phyloP scores from a whole-genome alignment of 2,797 vertebrate genomes.

The Ceryle rudis region DNA sequence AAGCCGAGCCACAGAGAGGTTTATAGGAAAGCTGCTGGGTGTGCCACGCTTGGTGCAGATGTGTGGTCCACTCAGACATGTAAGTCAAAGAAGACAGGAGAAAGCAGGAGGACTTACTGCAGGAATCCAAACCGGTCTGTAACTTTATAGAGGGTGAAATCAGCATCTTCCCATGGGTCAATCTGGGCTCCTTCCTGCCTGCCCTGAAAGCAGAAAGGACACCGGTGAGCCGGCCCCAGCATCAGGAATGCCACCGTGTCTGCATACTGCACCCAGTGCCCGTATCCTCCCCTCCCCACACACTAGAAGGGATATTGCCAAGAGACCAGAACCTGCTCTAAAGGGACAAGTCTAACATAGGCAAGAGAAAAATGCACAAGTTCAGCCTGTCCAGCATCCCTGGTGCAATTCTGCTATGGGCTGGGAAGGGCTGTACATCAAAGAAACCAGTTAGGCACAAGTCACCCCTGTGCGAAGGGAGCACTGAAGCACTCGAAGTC shows the following conservation, averaged over 20 bases:
- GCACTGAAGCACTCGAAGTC: background rate
- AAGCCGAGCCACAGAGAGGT: background rate
- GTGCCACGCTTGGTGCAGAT: background rate
- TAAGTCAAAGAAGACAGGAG: background rate
- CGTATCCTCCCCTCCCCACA: accelerated
- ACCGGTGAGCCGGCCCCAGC: background rate
- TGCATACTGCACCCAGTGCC: background rate
- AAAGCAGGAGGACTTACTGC: constrained; percentile 83
- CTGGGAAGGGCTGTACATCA: background rate
- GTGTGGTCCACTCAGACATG: accelerated
- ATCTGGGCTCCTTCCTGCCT: constrained; percentile 85
- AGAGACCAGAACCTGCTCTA: background rate
- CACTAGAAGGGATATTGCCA: background rate
- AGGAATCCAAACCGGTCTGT: constrained; percentile 92
- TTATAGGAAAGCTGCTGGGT: background rate
- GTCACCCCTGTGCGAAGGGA: background rate
- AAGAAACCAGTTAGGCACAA: background rate
- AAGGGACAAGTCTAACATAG: background rate
- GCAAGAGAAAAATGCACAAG: background rate
- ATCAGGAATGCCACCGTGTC: accelerated
- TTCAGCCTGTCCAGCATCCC: background rate
- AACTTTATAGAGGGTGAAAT: constrained; percentile 89
- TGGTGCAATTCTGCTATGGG: background rate
- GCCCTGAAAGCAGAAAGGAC: constrained; percentile 79
- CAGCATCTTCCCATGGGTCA: constrained; percentile 91